Evolutionary conservation across 2,888 invertebrate species (phyloP).

Genomic region (Xanthorhoe spadicearia): DNA sequence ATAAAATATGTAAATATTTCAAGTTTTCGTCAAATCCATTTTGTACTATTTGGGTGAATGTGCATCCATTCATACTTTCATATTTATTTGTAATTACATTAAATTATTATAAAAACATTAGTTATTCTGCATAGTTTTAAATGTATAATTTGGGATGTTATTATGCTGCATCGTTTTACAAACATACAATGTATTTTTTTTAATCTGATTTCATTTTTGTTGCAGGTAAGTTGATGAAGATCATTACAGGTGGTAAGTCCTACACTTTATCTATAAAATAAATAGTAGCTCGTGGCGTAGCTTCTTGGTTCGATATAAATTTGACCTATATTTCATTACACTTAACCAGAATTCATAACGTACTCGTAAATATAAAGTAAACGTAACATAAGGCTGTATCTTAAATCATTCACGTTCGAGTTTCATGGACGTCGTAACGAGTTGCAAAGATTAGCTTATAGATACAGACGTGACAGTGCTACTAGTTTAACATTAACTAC

Average conservation of each 20-base stretch:
- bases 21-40: no score
- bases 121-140: no score
- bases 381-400: constrained; percentile 45
- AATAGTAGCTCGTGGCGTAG: no score
- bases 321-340: constrained; percentile 18
- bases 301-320: not conserved
- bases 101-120: no score
- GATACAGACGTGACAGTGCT: constrained; percentile 36
- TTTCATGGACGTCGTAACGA: constrained; percentile 49
- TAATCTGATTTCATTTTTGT: not conserved
- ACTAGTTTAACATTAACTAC: not conserved
- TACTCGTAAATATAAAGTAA: constrained; percentile 43
- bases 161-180: not conserved
- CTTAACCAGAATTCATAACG: constrained; percentile 22
- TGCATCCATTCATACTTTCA: no score
- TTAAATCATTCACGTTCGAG: constrained; percentile 60
- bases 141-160: no score
- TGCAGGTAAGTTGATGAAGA: not conserved
- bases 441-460: constrained; percentile 46
- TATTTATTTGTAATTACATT: no score
- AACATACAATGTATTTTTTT: not conserved
- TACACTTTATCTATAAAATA: not conserved
- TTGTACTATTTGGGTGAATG: no score
- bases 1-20: no score
- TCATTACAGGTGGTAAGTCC: no score